Base-by-base conservation (phyloP, 2,113 vertebrate genomes). In the Malurus elegans region DNA sequence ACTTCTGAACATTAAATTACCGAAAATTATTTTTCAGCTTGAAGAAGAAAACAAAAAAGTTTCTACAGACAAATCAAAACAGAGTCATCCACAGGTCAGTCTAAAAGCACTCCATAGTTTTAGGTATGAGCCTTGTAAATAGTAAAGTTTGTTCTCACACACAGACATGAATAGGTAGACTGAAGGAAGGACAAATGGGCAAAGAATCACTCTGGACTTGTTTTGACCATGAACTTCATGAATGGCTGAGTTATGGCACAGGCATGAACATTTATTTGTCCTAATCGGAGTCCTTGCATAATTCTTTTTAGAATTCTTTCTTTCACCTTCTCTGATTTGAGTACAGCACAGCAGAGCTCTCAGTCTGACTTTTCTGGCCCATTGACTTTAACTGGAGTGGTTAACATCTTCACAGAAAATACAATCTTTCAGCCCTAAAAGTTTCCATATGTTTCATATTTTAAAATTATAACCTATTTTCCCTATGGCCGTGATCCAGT, bases 61-160 rank as follows among this genome's bases (percentile, higher is more conserved):
- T 74, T 72, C 97, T 74, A 79, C 94, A 4, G 96, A 95, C 57
- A 97, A 96, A 82, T 95, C 96, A 85, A 97, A 96, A 54, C 98
- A 99, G 98, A 98, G 97, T 82, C 97, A 96, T 73, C 94, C 97
- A 50, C 98, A 99, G 99, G 99, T 99, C 69, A 96, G 98, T 94
- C 18, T 34, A 44, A 73, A 32, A 28, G 40, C 11, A n/a, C 7
- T 31, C 24, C 6, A 2, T 24, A 60, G 10, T 74, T 92, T 65
- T 60, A 78, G 23, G 5, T 29, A 45, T 47, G 25, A 73, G 50
- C 50, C 20, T 88, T 72, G 19, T 44, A 71, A 96, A 60, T 36
- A 84, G 15, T 31, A 9, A 40, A 84, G 26, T 71, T 36, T 14
- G 2, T 62, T 80, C 32, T 18, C 78, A 34, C 28, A 42, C 34